Evolutionary conservation across 92 coral and sea anemone species (phyloP).

Genomic region (Actinostola sp.): DNA sequence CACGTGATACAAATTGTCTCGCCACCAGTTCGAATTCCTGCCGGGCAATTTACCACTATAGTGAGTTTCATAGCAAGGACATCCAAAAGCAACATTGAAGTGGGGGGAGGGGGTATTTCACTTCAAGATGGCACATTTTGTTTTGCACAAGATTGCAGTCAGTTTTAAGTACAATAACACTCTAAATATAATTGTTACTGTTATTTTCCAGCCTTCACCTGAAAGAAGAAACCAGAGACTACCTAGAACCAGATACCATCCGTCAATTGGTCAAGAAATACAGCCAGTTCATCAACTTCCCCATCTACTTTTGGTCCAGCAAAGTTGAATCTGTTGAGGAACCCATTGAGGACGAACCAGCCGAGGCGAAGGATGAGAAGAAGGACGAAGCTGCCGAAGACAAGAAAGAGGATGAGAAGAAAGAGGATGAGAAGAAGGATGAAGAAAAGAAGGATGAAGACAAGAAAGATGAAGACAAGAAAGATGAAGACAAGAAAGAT

Average conservation of each 20-base stretch:
- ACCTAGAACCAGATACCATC: conserved; percentile 94
- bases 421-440: conserved; percentile 55
- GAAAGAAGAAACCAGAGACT: conserved; percentile 97
- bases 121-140: too few relatives aligned
- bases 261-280: conserved; percentile 91
- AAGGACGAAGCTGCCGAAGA: conserved; percentile 61
- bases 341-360: conserved; percentile 91
- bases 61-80: too few relatives aligned
- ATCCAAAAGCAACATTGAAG: too few relatives aligned
- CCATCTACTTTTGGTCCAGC: conserved; percentile 98
- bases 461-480: conserved; percentile 61
- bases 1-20: too few relatives aligned
- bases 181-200: too few relatives aligned
- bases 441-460: conserved; percentile 61
- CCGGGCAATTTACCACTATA: too few relatives aligned
- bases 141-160: too few relatives aligned
- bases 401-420: conserved; percentile 68
- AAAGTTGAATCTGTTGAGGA: conserved; percentile 95
- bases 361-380: conserved; percentile 62
- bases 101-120: too few relatives aligned
- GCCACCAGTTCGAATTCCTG: too few relatives aligned
- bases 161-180: too few relatives aligned
- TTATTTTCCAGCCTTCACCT: conserved; percentile 73
- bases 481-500: conserved; percentile 52
- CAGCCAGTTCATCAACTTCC: conserved; percentile 99